Evolutionary conservation across 2,888 invertebrate species (phyloP).

Genomic region (Chorisops tibialis): DNA sequence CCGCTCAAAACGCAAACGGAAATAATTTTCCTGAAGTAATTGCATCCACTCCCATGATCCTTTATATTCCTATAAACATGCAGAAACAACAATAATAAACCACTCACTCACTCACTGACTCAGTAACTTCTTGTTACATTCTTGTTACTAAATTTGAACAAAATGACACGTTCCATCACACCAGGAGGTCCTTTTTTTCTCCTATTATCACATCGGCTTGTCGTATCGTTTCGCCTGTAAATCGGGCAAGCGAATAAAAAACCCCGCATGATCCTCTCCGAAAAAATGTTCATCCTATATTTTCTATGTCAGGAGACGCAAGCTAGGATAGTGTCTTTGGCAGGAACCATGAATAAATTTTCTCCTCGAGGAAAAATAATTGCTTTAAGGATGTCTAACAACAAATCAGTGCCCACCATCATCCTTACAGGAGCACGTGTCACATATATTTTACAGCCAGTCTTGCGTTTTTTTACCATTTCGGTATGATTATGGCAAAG

Average conservation of each 20-base stretch:
- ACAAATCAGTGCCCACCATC: conserved; percentile 22
- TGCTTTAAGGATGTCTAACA: conserved; percentile 28
- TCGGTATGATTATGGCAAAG: not conserved
- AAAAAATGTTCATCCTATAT: too few relatives aligned
- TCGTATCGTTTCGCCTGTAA: not conserved
- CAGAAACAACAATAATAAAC: not conserved
- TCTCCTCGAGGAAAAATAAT: conserved; percentile 26
- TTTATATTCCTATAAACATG: not conserved
- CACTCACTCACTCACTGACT: not conserved
- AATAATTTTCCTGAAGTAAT: conserved; percentile 6
- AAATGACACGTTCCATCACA: conserved; percentile 30
- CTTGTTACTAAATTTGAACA: conserved; percentile 12
- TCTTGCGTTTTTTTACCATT: not conserved
- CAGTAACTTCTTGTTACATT: conserved; percentile 12
- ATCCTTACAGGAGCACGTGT: conserved; percentile 25
- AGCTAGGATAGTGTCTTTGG: conserved; percentile 3
- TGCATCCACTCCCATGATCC: conserved; percentile 24
- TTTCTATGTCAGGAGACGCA: too few relatives aligned
- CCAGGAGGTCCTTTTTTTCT: conserved; percentile 17
- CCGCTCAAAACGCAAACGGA: too few relatives aligned
- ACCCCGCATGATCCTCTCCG: too few relatives aligned
- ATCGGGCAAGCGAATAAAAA: not conserved
- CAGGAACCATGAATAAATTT: conserved; percentile 22
- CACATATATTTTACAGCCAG: conserved; percentile 15
- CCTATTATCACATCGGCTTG: conserved; percentile 16